phyloP scores from a whole-genome alignment of 1,140 invertebrate genomes.

The Drosophila nigrodunni region DNA sequence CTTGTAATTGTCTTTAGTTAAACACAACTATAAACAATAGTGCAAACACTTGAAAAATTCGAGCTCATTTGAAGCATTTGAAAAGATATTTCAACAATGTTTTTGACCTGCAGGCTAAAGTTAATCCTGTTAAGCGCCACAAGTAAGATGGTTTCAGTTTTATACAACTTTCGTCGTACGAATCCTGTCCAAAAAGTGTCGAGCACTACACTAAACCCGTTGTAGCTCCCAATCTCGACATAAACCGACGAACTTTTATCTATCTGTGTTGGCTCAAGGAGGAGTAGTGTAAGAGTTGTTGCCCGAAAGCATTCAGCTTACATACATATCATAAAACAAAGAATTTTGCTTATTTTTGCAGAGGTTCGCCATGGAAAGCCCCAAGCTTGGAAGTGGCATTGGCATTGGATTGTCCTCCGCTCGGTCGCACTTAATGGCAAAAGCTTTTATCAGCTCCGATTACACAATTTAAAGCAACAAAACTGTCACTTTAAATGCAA shows the following conservation, averaged over 20 bases:
- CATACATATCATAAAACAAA: slow-evolving; percentile 47
- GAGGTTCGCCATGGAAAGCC: slow-evolving; percentile 22
- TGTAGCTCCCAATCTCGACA: neutral
- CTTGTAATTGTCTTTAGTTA: too few relatives aligned
- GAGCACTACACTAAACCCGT: neutral
- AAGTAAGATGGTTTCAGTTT: neutral
- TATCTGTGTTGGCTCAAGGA: neutral
- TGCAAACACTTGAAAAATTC: too few relatives aligned
- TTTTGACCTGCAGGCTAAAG: neutral
- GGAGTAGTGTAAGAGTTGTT: neutral
- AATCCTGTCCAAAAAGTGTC: slow-evolving; percentile 20
- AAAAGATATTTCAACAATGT: neutral
- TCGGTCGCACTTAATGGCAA: slow-evolving; percentile 52
- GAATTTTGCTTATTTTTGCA: slow-evolving; percentile 49
- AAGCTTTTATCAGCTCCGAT: slow-evolving; percentile 81
- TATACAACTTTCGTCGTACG: neutral
- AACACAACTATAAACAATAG: too few relatives aligned
- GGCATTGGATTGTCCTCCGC: slow-evolving; percentile 12
- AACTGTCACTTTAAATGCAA: slow-evolving; percentile 79
- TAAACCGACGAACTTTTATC: slow-evolving; percentile 1
- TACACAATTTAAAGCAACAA: slow-evolving; percentile 76
- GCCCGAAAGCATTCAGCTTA: slow-evolving; percentile 28
- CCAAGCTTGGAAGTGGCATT: slow-evolving; percentile 1
- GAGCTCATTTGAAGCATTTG: neutral
- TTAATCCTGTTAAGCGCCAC: neutral